Percentiles rank a stretch among this genome's conserved stretches.
Evolutionary conservation across 2,113 vertebrate species (phyloP).

Genomic region (Piprites chloris): DNA sequence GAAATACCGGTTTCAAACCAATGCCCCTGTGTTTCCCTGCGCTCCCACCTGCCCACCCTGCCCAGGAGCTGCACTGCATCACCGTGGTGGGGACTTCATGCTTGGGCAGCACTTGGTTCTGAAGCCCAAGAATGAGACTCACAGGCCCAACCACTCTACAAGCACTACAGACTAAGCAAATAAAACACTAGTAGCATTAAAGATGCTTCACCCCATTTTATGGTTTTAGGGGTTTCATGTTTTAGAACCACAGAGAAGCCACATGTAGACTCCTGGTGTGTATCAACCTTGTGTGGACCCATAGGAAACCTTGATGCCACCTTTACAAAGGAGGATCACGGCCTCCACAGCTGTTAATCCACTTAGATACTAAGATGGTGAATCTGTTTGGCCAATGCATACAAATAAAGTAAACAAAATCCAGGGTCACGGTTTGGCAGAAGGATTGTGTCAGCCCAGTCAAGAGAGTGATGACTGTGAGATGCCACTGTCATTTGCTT

Average conservation of each 20-base stretch:
- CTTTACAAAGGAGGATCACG: not conserved
- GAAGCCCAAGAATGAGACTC: not conserved
- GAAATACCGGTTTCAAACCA: not conserved
- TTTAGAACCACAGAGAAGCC: not conserved
- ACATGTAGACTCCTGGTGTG: accelerated
- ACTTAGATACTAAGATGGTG: not conserved
- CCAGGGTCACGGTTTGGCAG: not conserved
- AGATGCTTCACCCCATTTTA: not conserved
- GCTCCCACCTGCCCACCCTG: not conserved
- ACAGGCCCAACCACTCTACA: not conserved
- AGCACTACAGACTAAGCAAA: not conserved
- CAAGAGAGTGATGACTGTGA: not conserved
- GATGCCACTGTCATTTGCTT: not conserved
- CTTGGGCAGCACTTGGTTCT: not conserved
- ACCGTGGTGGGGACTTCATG: not conserved
- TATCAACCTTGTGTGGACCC: not conserved
- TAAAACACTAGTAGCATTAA: not conserved
- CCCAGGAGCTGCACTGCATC: accelerated
- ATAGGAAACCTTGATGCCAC: not conserved
- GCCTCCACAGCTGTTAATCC: not conserved
- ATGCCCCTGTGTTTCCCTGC: not conserved
- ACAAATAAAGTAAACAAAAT: not conserved
- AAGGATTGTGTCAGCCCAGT: not conserved
- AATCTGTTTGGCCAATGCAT: not conserved
- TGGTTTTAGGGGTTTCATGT: not conserved